Evolutionary conservation across 37 sponge, comb jelly and placozoan species (phyloP).

Genomic region (Halichondria panicea): DNA sequence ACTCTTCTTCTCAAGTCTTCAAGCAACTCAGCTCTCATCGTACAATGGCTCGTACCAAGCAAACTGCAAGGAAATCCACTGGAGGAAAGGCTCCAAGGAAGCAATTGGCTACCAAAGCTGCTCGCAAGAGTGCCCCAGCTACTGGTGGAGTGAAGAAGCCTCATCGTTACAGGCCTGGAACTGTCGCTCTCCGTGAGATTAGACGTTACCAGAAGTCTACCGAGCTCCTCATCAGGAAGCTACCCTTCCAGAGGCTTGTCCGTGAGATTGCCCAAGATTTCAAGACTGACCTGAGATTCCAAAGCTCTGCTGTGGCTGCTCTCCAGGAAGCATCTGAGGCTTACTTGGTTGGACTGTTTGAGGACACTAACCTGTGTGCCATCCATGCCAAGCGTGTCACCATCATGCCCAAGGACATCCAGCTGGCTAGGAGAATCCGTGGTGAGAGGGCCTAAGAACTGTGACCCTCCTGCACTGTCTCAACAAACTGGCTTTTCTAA

Average conservation of each 20-base stretch:
- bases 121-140: conserved; percentile 91
- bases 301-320: conserved; percentile 86
- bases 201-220: conserved; percentile 95
- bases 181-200: conserved; percentile 93
- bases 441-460: conserved; percentile 92
- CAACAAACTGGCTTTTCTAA: conserved; percentile 78
- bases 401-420: conserved; percentile 99
- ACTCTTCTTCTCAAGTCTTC: too few species aligned
- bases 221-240: conserved; percentile 87
- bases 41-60: conserved; percentile 93
- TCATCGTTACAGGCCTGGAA: conserved; percentile 92
- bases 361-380: conserved; percentile 98
- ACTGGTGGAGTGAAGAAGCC: conserved; percentile 95
- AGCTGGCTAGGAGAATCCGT: conserved; percentile 94
- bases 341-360: conserved; percentile 96
- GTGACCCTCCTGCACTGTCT: background rate
- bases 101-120: conserved; percentile 91
- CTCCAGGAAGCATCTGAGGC: conserved; percentile 96
- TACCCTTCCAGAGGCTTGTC: conserved; percentile 90
- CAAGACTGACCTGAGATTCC: conserved; percentile 92
- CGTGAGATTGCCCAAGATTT: conserved; percentile 93
- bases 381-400: conserved; percentile 99
- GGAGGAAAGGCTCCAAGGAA: conserved; percentile 94
- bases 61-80: conserved; percentile 90
- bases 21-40: too few species aligned